Evolutionary conservation across 2,888 invertebrate genomes (phyloP).

Genomic region (Cataglyphis albicans): DNA sequence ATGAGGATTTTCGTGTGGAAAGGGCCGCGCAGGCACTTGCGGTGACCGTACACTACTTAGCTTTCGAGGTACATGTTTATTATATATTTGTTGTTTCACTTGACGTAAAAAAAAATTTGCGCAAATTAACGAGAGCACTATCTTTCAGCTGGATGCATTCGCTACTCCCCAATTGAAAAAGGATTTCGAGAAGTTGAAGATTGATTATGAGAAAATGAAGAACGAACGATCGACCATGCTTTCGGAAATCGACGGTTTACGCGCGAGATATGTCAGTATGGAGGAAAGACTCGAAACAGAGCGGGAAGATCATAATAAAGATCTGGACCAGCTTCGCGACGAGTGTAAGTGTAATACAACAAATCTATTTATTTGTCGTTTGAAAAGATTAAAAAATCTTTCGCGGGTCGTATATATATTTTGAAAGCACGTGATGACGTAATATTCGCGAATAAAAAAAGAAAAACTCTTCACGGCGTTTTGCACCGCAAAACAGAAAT

Average conservation of each 20-base stretch:
- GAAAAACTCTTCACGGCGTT: neutral
- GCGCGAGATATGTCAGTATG: constrained; percentile 82
- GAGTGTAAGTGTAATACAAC: constrained; percentile 79
- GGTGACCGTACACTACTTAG: constrained; percentile 94
- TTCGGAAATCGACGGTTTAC: constrained; percentile 86
- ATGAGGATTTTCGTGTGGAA: constrained; percentile 84
- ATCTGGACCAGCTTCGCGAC: constrained; percentile 79
- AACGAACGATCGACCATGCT: constrained; percentile 86
- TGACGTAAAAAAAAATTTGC: neutral
- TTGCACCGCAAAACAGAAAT: neutral
- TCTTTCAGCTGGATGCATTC: constrained; percentile 88
- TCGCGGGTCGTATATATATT: neutral
- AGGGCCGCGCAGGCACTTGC: constrained; percentile 94
- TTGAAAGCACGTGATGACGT: constrained; percentile 40
- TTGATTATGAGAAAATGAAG: constrained; percentile 86
- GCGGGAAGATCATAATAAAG: constrained; percentile 82
- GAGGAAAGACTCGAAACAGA: constrained; percentile 85
- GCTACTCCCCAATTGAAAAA: constrained; percentile 87
- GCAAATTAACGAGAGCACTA: neutral
- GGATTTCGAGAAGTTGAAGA: constrained; percentile 86
- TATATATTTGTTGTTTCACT: neutral
- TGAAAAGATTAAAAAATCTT: neutral
- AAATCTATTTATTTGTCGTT: constrained; percentile 59
- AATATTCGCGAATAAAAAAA: constrained; percentile 16
- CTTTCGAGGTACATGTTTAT: constrained; percentile 86